Conservation (phyloP, 2,113 vertebrate genomes). For the Pygoscelis antarcticus region DNA sequence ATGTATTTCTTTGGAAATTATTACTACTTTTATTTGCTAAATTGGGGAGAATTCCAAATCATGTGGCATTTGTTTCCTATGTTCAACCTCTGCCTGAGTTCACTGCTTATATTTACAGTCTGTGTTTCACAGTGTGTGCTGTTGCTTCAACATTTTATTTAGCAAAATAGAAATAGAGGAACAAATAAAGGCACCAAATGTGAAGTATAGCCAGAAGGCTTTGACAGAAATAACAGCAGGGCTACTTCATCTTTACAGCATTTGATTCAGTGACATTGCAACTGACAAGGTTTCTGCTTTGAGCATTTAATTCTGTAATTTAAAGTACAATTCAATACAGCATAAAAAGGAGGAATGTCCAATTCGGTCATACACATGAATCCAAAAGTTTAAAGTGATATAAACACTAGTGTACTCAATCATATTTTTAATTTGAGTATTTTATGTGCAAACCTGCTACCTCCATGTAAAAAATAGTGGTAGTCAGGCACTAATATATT, state of each 20-base stretch:
- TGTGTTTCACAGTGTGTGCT: conserved; percentile 65
- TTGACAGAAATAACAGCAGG: conserved; percentile 76
- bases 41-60: conserved; percentile 55
- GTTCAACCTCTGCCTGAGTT: conserved; percentile 63
- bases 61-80: conserved; percentile 26
- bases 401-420: neutral
- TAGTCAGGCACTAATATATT: neutral
- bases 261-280: conserved; percentile 72
- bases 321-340: conserved; percentile 66
- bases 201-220: conserved; percentile 77
- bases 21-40: conserved; percentile 66
- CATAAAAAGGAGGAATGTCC: conserved; percentile 50
- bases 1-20: neutral
- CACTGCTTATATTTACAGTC: conserved; percentile 68
- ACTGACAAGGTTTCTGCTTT: conserved; percentile 75
- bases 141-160: conserved; percentile 76
- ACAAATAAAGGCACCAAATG: conserved; percentile 78
- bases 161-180: conserved; percentile 77
- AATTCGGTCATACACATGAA: conserved; percentile 26
- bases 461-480: neutral
- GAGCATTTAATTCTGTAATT: conserved; percentile 75
- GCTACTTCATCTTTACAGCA: conserved; percentile 71
- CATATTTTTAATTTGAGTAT: conserved; percentile 38
- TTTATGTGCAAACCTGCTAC: neutral
- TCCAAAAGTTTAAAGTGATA: conserved; percentile 39